Base-by-base conservation (phyloP, 2,888 invertebrate genomes). In the Panopea generosa region DNA sequence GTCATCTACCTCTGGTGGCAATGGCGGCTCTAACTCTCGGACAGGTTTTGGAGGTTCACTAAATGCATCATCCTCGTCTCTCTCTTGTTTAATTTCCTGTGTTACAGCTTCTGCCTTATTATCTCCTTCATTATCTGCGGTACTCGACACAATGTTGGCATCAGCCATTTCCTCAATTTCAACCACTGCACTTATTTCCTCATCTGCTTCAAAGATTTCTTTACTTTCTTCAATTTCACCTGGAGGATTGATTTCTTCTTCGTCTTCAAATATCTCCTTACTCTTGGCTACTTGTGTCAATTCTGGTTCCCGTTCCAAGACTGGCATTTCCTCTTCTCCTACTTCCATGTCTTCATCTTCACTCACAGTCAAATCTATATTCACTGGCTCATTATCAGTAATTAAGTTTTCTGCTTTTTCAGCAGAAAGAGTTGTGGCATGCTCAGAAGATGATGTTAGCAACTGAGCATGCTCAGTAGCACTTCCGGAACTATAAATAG, bases 41-140 rank as follows among this genome's bases (percentile, higher is more conserved):
- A 52, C 62, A 22, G 57, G 49, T 53, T 55, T 33, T 22, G 75
- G 59, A 7, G 66, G 60, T 14, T 14, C 61, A 20, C 47, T 20
- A 45, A 60, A 69, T 2, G 22, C 47, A 18, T 72, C 72, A 6
- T 33, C 33, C 11, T 67, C 66, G 7, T 53, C 65, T n/a, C 69
- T 69, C 55, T 75, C 75, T 49, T 65, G 60, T 56, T 75, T 75
- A 6, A 75, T 60, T 56, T 45, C 47, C 57, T 62, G 70, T 2
- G 43, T 27, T 4, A 29, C 24, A 20, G 14, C n/a, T 20, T 66
- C 66, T 7, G 11, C 33, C 11, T 33, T 11, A 33, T 33, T 11
- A 33, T 33, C 33, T 33, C 33, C 33, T n/a, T n/a, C n/a, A 38
- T 40, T 50, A 20, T 22, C 27, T 26, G 56, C 24, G 3, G 55